phyloP scores from a whole-genome alignment of 2,113 vertebrate genomes.

The Neopipo cinnamomea region DNA sequence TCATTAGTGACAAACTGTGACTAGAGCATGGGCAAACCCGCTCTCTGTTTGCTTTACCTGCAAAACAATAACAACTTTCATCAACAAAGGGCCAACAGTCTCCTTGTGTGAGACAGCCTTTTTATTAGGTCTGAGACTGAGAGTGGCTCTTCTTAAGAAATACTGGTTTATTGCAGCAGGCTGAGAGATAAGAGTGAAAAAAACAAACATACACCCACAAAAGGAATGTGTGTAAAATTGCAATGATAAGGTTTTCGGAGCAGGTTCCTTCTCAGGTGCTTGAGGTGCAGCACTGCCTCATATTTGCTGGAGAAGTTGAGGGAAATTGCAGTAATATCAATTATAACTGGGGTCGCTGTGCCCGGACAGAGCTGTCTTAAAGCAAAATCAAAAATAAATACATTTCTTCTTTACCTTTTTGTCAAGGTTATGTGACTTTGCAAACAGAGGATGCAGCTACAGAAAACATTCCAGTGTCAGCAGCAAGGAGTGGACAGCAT shows the following conservation, averaged over 20 bases:
- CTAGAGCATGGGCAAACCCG: background rate
- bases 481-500: rapidly evolving
- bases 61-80: slow-evolving; percentile 22
- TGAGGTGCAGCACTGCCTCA: background rate
- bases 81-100: slow-evolving; percentile 12
- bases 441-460: background rate
- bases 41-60: background rate
- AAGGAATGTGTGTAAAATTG: background rate
- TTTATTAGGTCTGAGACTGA: slow-evolving; percentile 10
- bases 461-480: background rate
- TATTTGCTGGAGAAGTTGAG: background rate
- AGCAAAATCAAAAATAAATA: background rate
- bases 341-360: background rate
- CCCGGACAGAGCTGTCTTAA: background rate
- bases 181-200: slow-evolving; percentile 28
- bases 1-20: background rate
- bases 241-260: slow-evolving; percentile 9
- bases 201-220: background rate
- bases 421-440: background rate
- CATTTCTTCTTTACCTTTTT: background rate
- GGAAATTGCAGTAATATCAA: slow-evolving; percentile 48
- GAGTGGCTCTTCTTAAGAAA: slow-evolving; percentile 5
- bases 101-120: background rate
- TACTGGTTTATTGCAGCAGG: background rate
- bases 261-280: background rate